Evolutionary conservation across 1,140 invertebrate genomes (phyloP).

Genomic region (Diabrotica virgifera): DNA sequence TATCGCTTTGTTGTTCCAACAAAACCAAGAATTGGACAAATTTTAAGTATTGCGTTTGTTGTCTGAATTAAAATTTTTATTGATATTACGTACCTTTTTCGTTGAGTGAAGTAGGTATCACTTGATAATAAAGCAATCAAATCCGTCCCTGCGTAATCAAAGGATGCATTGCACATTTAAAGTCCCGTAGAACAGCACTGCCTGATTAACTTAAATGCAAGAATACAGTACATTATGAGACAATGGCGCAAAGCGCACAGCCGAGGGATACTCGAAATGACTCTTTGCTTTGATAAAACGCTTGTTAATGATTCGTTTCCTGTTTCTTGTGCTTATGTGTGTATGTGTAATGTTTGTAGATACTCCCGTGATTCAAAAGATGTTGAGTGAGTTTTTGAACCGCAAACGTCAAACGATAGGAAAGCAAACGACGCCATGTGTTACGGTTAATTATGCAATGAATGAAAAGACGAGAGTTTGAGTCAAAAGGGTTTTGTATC

Average conservation of each 20-base stretch:
- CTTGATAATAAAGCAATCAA: no score
- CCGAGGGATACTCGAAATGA: background rate
- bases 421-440: background rate
- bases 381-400: slow-evolving; percentile 2
- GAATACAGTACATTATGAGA: background rate
- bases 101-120: no score
- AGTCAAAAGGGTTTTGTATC: background rate
- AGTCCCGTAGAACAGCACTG: background rate
- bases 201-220: background rate
- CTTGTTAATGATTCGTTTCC: background rate
- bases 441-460: background rate
- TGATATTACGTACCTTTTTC: no score
- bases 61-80: no score
- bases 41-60: no score
- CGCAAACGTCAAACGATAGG: background rate
- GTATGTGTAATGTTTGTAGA: no score
- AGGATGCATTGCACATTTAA: background rate
- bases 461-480: background rate
- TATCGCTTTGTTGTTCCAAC: no score
- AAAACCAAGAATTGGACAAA: no score
- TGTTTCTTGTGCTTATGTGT: background rate
- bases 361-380: background rate
- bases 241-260: background rate
- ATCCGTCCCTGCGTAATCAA: no score
- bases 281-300: background rate